A percentile compares a stretch with the other conserved stretches of the same genome.
Evolutionary conservation across 2,888 invertebrate species (phyloP).

Genomic region (Isoperla grammatica): DNA sequence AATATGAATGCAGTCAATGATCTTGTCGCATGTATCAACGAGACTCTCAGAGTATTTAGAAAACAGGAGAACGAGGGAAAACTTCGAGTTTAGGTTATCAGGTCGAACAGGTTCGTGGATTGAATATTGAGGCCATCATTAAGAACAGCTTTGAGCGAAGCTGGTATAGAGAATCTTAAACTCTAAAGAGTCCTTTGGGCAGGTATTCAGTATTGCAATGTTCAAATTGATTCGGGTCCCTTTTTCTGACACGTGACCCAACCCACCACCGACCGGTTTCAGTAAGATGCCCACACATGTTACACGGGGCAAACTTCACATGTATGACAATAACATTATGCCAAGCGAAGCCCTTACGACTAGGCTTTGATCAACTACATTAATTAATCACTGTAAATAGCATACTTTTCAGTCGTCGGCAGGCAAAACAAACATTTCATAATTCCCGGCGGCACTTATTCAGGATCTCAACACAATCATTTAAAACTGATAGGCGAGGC

Average conservation of each 20-base stretch:
- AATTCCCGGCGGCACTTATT: no score
- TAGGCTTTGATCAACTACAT: no score
- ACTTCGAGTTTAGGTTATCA: constrained; percentile 4
- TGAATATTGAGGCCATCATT: constrained; percentile 5
- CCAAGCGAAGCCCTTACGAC: no score
- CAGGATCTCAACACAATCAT: no score
- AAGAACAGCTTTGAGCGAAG: not conserved
- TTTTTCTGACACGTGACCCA: constrained; percentile 13
- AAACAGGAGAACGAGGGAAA: no score
- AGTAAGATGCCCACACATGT: constrained; percentile 1
- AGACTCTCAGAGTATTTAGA: no score
- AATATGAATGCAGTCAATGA: not conserved
- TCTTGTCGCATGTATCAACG: not conserved
- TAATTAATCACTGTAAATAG: no score
- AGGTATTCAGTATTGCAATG: not conserved
- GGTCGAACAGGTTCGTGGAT: not conserved
- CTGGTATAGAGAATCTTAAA: no score
- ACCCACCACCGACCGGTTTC: constrained; percentile 5
- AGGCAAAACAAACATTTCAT: no score
- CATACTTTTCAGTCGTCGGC: no score
- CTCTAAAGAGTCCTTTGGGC: no score
- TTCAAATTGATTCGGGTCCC: not conserved
- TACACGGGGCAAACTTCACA: not conserved
- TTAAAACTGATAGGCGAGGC: no score
- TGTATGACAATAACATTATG: not conserved